Conservation (phyloP, 92 coral and sea anemone genomes). For the Blastomussa wellsi region DNA sequence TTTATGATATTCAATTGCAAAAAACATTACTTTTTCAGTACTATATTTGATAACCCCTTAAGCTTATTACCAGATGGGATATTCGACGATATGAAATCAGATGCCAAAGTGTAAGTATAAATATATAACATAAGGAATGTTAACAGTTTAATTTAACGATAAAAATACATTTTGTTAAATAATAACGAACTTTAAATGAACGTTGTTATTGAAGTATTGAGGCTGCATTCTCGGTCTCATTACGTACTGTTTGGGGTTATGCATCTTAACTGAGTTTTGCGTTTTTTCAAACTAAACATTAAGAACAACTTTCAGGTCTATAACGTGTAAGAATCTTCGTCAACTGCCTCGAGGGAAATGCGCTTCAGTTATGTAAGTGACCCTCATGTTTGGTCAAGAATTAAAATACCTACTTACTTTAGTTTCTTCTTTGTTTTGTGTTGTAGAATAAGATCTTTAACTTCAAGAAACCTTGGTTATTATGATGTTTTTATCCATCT, state of each 20-base stretch:
- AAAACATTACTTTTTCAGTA: neutral
- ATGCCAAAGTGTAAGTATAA: slow-evolving; percentile 1
- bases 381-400: neutral
- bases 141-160: neutral
- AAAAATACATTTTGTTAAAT: too few relatives aligned
- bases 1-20: too few relatives aligned
- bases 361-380: slow-evolving; percentile 1
- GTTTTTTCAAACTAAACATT: neutral
- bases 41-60: neutral
- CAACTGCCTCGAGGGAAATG: slow-evolving; percentile 3
- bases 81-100: neutral
- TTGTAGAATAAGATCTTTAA: neutral
- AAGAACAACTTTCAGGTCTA: neutral
- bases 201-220: too few relatives aligned
- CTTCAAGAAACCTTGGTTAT: neutral
- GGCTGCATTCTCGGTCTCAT: too few relatives aligned
- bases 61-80: slow-evolving; percentile 3
- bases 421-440: neutral
- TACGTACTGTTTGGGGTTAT: too few relatives aligned
- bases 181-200: too few relatives aligned
- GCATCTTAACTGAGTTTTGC: neutral
- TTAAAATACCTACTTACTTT: too few relatives aligned
- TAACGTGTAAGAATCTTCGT: slow-evolving; percentile 13
- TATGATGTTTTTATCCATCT: neutral
- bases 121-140: neutral